phyloP scores from a whole-genome alignment of 2,113 vertebrate species.

The Oreotragus oreotragus region DNA sequence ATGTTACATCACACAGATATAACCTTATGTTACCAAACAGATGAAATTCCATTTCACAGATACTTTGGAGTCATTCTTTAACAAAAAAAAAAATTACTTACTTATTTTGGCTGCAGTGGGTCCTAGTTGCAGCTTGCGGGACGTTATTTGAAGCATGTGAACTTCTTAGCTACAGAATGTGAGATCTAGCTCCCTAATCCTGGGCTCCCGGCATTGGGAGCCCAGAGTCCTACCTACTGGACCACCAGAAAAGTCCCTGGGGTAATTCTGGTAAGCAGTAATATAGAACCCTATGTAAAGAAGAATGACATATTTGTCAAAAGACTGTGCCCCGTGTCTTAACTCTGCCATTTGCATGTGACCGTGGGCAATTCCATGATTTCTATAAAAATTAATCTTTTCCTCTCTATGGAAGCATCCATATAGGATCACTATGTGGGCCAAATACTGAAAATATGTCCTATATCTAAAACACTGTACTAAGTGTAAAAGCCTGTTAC shows the following conservation, averaged over 20 bases:
- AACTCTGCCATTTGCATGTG: background rate
- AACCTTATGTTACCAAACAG: background rate
- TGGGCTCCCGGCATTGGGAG: background rate
- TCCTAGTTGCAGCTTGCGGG: background rate
- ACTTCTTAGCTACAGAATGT: background rate
- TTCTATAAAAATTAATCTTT: conserved; percentile 23
- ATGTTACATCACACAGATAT: background rate
- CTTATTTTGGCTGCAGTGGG: background rate
- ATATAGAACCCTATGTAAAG: background rate
- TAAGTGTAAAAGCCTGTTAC: background rate
- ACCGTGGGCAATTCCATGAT: background rate
- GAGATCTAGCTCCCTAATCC: background rate
- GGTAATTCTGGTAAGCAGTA: background rate
- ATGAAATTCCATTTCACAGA: background rate
- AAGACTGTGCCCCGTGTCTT: background rate
- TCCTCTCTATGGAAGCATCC: background rate
- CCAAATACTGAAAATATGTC: background rate
- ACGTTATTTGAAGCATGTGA: background rate
- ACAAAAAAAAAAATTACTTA: background rate
- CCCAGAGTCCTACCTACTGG: background rate
- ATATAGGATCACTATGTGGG: background rate
- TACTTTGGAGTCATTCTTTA: background rate
- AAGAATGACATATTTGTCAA: background rate
- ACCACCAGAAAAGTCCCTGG: background rate
- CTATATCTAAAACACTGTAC: background rate